Base-by-base conservation (phyloP, 2,113 vertebrate genomes). In the Polypterus bichir region DNA sequence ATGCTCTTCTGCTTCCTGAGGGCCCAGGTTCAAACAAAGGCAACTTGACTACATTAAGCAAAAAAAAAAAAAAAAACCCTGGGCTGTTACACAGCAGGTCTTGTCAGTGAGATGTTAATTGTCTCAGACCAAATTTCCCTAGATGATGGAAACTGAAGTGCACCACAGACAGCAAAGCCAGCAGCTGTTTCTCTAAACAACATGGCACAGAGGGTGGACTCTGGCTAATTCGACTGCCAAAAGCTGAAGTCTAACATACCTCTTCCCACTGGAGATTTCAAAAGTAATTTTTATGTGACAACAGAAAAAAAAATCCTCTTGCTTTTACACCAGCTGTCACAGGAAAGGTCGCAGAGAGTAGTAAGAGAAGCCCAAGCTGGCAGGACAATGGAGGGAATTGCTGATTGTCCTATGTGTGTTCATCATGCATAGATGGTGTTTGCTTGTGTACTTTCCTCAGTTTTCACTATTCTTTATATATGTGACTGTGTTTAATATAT, bases 111-210 rank as follows among this genome's bases (percentile, higher is more conserved):
- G 47, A 65, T 55, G 64, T 65, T 60, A 61, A 61, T 65, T 65
- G 59, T 60, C 59, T 61, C 59, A 49, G 59, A 61, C 64, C 54
- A 65, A 61, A 61, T 65, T 65, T 65, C 64, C 64, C 64, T 65
- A 61, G 64, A 65, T 59, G 59, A 65, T 48, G 8, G 47, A 59
- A 54, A 61, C 46, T 65, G 64, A 65, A 65, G 49, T 64, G 9
- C 58, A 59, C 46, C 49, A 48, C 54, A 61, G 56, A 60, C 54
- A 6, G 51, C 54, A 56, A 46, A 59, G 59, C 49, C 59, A 65
- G 61, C 59, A 65, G 59, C 64, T 65, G 59, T 65, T 65, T 61
- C 51, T 61, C 48, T 60, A 9, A 46, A 48, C 48, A 49, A 57
- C 57, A 64, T 46, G 52, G 47, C 59, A 61, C 46, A 54, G 64